A percentile compares a stretch with the other conserved stretches of the same genome.
Evolutionary conservation across 2,797 vertebrate genomes (phyloP).

Genomic region (Xiphorhynchus erythropygius): DNA sequence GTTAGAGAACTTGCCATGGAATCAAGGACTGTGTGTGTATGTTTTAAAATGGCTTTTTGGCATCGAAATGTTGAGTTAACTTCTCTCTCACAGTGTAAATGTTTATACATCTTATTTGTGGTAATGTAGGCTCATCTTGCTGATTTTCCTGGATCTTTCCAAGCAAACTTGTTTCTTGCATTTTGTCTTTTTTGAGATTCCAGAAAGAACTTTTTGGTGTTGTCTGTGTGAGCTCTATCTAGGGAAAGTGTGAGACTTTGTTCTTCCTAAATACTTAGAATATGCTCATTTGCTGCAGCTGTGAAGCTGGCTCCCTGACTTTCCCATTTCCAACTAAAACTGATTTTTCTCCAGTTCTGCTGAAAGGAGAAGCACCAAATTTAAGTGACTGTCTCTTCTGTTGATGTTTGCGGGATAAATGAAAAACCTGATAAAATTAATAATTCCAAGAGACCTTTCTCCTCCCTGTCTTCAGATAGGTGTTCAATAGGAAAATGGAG

Average conservation of each 20-base stretch:
- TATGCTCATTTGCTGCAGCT: background rate
- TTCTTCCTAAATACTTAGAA: background rate
- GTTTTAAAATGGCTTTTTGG: background rate
- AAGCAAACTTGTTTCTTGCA: background rate
- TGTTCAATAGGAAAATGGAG: background rate
- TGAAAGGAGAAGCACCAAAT: background rate
- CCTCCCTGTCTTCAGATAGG: background rate
- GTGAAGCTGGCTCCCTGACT: background rate
- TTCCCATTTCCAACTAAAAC: background rate
- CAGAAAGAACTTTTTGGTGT: background rate
- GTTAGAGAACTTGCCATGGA: background rate
- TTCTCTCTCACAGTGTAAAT: background rate
- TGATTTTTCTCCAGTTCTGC: background rate
- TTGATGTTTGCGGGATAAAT: background rate
- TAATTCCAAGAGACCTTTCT: background rate
- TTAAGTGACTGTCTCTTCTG: background rate
- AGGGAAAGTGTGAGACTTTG: background rate
- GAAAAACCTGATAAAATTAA: background rate
- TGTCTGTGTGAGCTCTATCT: background rate
- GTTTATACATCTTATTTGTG: background rate
- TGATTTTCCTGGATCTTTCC: background rate
- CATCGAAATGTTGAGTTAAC: background rate
- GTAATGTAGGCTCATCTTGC: background rate
- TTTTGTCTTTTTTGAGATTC: background rate
- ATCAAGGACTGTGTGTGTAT: accelerated